Conservation (phyloP, 1,140 invertebrate species). For the Drosophila elegans region DNA sequence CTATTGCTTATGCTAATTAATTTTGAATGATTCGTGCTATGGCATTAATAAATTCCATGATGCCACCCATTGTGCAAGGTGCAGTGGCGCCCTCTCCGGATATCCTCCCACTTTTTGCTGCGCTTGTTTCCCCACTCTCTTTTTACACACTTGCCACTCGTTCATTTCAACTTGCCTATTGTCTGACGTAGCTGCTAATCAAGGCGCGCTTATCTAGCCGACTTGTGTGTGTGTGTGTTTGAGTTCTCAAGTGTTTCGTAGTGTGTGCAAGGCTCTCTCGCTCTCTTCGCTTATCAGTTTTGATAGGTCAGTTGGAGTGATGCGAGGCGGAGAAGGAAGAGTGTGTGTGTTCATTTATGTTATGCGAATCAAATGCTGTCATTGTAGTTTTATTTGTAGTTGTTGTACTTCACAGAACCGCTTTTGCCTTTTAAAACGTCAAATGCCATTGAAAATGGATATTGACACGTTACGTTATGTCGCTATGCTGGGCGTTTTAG, state of each 20-base stretch:
- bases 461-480: constrained; percentile 57
- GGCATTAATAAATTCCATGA: neutral
- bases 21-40: too few relatives aligned
- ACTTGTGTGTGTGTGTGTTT: constrained; percentile 32
- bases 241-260: constrained; percentile 36
- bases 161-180: constrained; percentile 72
- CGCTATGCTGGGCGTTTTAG: constrained; percentile 15
- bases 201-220: constrained; percentile 75
- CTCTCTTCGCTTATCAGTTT: constrained; percentile 58
- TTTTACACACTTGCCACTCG: constrained; percentile 36
- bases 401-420: constrained; percentile 14
- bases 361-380: constrained; percentile 54
- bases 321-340: neutral
- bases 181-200: constrained; percentile 70
- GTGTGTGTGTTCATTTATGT: constrained; percentile 39
- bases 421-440: constrained; percentile 37
- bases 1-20: too few relatives aligned
- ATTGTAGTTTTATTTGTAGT: constrained; percentile 10
- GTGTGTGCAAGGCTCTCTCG: constrained; percentile 18
- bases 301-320: constrained; percentile 51
- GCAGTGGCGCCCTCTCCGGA: constrained; percentile 19
- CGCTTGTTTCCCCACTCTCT: constrained; percentile 14
- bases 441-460: constrained; percentile 66
- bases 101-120: constrained; percentile 21
- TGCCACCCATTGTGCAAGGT: constrained; percentile 27